Percentiles rank a stretch among this genome's conserved stretches.
Conservation (phyloP, 2,797 vertebrate genomes). For the Sarcophilus harrisii region DNA sequence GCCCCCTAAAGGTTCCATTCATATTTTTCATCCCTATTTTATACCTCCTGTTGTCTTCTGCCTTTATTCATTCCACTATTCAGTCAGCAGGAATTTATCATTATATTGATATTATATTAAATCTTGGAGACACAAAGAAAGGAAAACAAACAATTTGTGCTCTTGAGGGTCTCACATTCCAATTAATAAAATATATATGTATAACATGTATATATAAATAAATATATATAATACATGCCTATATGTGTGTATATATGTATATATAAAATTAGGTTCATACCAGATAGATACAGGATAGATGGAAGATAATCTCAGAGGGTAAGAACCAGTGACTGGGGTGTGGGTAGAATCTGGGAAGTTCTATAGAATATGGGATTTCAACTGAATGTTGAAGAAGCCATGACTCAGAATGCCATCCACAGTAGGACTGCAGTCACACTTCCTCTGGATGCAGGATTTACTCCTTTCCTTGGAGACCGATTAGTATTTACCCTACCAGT, state of each 20-base stretch:
- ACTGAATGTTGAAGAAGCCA: background rate
- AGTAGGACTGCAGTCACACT: background rate
- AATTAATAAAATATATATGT: no score
- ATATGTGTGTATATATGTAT: no score
- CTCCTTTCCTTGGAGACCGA: background rate
- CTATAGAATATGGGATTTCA: background rate
- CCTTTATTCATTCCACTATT: background rate
- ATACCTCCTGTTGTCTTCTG: background rate
- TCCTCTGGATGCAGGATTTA: background rate
- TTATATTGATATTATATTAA: background rate
- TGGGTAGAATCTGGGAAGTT: background rate
- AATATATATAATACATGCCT: no score
- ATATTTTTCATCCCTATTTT: background rate
- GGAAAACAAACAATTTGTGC: background rate
- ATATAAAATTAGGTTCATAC: background rate
- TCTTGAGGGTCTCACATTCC: background rate
- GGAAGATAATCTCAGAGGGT: background rate
- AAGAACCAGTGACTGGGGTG: background rate
- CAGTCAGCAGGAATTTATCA: background rate
- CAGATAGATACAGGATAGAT: background rate
- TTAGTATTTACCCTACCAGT: background rate
- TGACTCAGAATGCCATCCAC: background rate
- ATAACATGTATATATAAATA: no score
- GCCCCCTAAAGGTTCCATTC: background rate
- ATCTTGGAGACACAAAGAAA: background rate